A percentile compares a stretch with the other conserved stretches of the same genome.
Evolutionary conservation across 2,888 invertebrate genomes (phyloP).

Genomic region (Lepidochrysops patricia): DNA sequence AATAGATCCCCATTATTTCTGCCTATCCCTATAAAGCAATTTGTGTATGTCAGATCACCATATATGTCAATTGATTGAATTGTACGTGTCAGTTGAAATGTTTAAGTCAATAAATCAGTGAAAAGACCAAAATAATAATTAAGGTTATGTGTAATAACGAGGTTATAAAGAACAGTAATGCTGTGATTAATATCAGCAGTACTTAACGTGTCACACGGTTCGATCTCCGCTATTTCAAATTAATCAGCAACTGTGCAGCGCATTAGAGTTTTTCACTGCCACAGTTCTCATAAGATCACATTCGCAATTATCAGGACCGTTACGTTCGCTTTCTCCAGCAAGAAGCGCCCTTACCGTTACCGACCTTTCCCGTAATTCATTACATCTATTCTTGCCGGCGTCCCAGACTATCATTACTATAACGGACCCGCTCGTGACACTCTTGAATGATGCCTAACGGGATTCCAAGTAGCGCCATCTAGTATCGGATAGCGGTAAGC

Average conservation of each 20-base stretch:
- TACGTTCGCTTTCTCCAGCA: constrained; percentile 29
- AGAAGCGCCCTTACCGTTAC: constrained; percentile 36
- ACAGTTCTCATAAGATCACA: constrained; percentile 15
- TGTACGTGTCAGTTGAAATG: too few relatives aligned
- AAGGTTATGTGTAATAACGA: not conserved
- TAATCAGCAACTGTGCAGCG: constrained; percentile 11
- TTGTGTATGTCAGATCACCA: too few relatives aligned
- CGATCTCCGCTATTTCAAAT: constrained; percentile 1
- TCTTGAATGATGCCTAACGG: constrained; percentile 44
- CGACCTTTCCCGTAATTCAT: constrained; percentile 34
- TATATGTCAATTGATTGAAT: too few relatives aligned
- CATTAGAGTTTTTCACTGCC: constrained; percentile 16
- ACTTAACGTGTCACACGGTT: not conserved
- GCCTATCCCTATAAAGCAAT: too few relatives aligned
- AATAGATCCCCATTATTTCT: too few relatives aligned
- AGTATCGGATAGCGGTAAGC: constrained; percentile 59
- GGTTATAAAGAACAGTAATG: not conserved
- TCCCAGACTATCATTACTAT: constrained; percentile 45
- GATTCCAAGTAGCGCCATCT: constrained; percentile 53
- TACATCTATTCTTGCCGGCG: constrained; percentile 48
- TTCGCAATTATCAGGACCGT: constrained; percentile 26
- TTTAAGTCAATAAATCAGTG: too few relatives aligned
- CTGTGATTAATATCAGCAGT: not conserved
- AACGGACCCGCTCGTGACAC: constrained; percentile 35
- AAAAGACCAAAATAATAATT: too few relatives aligned